These are phyloP conservation scores for Flexamia atlantica DNA, from an alignment of 2,888 invertebrate species.

Conservation along the genomic window DNA sequence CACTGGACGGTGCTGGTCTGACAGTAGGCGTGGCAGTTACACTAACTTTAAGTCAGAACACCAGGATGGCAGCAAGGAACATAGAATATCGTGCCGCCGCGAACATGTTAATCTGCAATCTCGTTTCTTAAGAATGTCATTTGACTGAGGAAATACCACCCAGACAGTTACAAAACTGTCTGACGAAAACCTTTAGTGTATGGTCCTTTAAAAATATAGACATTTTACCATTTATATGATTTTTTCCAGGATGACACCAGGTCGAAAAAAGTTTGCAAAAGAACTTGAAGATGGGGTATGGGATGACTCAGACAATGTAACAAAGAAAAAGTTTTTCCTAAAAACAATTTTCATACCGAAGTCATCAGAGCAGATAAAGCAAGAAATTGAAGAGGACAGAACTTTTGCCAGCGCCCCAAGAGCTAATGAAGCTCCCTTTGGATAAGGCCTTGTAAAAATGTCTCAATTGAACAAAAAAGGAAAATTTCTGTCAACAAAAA, in stretches of 20 bases:
- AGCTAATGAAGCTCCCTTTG: background rate
- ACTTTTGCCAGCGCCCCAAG: background rate
- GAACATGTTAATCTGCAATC: no score
- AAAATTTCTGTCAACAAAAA: background rate
- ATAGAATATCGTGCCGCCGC: no score
- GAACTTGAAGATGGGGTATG: slow-evolving; percentile 6
- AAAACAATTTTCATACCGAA: background rate
- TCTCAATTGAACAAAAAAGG: background rate
- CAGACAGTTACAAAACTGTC: no score
- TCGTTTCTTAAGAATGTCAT: no score
- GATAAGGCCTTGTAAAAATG: background rate
- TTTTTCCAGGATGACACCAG: slow-evolving; percentile 44
- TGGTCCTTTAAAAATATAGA: no score
- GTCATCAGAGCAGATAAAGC: background rate
- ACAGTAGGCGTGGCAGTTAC: no score
- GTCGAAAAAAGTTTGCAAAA: background rate
- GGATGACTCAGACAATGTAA: background rate
- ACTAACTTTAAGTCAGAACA: no score
- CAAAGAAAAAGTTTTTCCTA: background rate
- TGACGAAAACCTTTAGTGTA: no score
- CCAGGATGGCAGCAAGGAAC: no score
- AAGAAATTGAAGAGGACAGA: slow-evolving; percentile 10
- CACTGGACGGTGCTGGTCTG: no score
- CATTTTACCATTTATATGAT: no score
- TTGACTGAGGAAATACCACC: no score